Evolutionary conservation across 2,797 vertebrate genomes (phyloP).

Genomic region (Gastrophryne carolinensis): DNA sequence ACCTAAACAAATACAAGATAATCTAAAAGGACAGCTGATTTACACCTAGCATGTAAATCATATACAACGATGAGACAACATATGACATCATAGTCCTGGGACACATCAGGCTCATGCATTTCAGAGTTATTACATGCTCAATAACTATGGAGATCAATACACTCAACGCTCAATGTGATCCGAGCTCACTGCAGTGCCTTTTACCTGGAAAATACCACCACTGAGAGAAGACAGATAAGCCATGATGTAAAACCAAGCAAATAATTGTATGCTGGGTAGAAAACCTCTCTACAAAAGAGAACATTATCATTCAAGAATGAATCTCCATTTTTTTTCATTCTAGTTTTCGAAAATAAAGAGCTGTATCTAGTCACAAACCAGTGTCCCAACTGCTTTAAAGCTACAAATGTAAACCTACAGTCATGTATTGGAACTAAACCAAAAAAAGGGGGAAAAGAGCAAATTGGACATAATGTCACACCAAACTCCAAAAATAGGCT

Average conservation of each 20-base stretch:
- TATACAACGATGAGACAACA: not conserved
- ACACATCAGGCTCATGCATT: constrained; percentile 9
- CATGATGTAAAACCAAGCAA: constrained; percentile 45
- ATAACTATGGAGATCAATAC: not conserved
- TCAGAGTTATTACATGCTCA: constrained; percentile 27
- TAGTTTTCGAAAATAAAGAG: too few species aligned
- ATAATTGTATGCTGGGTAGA: constrained; percentile 31
- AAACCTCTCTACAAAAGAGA: constrained; percentile 36
- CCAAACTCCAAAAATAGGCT: too few species aligned
- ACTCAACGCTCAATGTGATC: not conserved
- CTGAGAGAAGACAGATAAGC: constrained; percentile 43
- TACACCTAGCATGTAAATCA: constrained; percentile 10
- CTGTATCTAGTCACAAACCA: too few species aligned
- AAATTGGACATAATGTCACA: too few species aligned
- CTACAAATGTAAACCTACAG: too few species aligned
- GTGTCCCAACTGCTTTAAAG: too few species aligned
- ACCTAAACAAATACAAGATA: not conserved
- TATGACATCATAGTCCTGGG: not conserved
- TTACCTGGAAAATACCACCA: constrained; percentile 44
- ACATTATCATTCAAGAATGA: not conserved
- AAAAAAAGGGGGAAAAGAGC: too few species aligned
- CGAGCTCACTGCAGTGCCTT: not conserved
- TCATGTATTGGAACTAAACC: too few species aligned
- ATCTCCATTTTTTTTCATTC: not conserved
- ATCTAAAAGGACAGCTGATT: not conserved